phyloP scores from a whole-genome alignment of 2,888 invertebrate species.

The Atrina japonica region DNA sequence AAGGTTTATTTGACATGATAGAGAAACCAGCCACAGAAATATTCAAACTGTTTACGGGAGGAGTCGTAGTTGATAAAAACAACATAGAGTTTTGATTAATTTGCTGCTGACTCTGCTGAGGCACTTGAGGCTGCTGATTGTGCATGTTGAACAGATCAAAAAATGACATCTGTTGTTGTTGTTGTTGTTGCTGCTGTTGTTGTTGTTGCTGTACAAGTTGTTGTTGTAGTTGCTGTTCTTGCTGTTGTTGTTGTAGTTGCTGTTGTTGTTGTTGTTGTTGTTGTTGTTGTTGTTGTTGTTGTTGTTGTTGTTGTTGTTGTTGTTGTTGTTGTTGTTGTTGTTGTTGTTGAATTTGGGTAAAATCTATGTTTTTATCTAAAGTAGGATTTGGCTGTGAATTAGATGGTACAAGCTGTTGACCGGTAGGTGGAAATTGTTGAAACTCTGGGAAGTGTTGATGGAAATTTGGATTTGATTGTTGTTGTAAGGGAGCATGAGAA shows the following conservation, averaged over 20 bases:
- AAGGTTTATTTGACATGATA: not conserved
- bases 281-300: conserved; percentile 3
- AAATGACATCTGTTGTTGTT: not conserved
- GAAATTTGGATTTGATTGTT: conserved; percentile 4
- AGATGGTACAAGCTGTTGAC: not conserved
- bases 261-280: conserved; percentile 1
- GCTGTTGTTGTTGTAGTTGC: not conserved
- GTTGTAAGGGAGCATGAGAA: too few relatives aligned
- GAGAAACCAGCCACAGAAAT: too few relatives aligned
- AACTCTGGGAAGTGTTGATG: not conserved
- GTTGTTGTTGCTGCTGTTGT: conserved; percentile 1
- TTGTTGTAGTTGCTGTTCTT: not conserved
- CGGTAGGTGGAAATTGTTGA: conserved; percentile 10
- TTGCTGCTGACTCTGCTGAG: too few relatives aligned
- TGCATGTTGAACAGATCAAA: too few relatives aligned
- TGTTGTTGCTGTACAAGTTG: not conserved
- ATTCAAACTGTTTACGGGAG: too few relatives aligned
- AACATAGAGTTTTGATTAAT: too few relatives aligned
- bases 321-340: conserved; percentile 3
- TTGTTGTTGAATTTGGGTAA: conserved; percentile 3
- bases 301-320: not conserved
- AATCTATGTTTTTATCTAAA: not conserved
- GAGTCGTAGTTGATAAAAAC: too few relatives aligned
- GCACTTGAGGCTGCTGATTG: not conserved
- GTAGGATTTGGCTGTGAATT: not conserved